Evolutionary conservation across 2,113 vertebrate genomes (phyloP).

Genomic region (Perognathus longimembris): DNA sequence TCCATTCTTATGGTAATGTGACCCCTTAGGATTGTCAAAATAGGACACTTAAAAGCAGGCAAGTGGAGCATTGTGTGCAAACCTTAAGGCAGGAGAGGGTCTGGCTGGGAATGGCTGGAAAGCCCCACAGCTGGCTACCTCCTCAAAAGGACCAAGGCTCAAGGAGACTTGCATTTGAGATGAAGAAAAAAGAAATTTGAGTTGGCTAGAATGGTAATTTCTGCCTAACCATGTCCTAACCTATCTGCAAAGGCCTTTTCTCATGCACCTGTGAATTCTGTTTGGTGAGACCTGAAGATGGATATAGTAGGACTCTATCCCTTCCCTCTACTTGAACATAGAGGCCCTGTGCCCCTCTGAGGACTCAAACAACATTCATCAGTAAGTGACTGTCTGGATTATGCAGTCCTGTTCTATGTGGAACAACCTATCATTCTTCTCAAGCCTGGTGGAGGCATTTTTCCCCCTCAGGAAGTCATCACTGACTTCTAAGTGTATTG

Average conservation of each 20-base stretch:
- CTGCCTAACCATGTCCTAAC: background rate
- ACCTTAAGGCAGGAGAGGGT: background rate
- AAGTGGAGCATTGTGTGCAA: background rate
- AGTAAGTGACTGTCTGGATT: background rate
- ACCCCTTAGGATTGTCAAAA: background rate
- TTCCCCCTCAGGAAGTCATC: conserved; percentile 18
- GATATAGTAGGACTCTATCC: background rate
- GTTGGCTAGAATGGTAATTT: background rate
- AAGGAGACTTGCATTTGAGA: background rate
- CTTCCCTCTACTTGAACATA: conserved; percentile 7
- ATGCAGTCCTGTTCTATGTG: background rate
- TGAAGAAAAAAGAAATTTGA: conserved; percentile 16
- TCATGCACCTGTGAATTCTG: background rate
- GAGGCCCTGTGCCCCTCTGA: background rate
- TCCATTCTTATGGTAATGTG: background rate
- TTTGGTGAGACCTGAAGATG: background rate
- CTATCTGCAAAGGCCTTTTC: background rate
- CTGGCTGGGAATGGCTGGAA: background rate
- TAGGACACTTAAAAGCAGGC: background rate
- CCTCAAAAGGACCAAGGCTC: background rate
- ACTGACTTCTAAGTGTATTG: background rate
- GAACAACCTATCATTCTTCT: background rate
- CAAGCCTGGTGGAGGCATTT: background rate
- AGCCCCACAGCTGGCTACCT: background rate
- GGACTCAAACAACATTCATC: background rate